These are phyloP conservation scores for Eulithis testata DNA, from an alignment of 2,888 invertebrate genomes.

Conservation along the genomic window DNA sequence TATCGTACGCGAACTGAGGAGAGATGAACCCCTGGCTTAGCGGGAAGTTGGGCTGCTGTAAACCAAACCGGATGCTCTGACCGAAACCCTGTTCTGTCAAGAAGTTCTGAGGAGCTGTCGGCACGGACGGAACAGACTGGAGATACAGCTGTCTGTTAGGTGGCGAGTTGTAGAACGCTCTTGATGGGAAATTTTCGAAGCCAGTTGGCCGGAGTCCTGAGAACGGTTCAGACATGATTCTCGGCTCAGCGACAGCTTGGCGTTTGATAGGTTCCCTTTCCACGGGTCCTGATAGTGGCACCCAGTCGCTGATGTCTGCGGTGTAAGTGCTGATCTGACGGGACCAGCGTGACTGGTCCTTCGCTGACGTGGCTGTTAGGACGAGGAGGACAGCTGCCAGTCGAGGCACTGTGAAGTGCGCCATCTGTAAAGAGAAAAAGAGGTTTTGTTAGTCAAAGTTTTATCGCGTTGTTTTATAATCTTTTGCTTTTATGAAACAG, in stretches of 20 bases:
- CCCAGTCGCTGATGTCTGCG: constrained; percentile 78
- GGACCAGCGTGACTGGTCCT: constrained; percentile 75
- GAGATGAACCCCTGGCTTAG: constrained; percentile 72
- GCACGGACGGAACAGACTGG: constrained; percentile 70
- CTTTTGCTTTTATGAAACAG: too few relatives aligned
- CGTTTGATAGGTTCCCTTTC: constrained; percentile 68
- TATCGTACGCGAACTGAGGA: constrained; percentile 68
- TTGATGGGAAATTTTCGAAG: constrained; percentile 66
- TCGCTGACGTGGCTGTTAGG: constrained; percentile 56
- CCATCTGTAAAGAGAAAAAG: constrained; percentile 66
- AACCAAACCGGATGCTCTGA: constrained; percentile 72
- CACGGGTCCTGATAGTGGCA: constrained; percentile 68
- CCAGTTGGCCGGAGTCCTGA: constrained; percentile 63
- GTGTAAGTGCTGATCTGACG: constrained; percentile 79
- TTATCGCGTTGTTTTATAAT: too few relatives aligned
- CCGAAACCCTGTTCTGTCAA: constrained; percentile 75
- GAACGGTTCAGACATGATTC: constrained; percentile 75
- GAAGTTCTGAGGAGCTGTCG: constrained; percentile 77
- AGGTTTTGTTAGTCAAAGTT: constrained; percentile 4
- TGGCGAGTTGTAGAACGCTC: constrained; percentile 64
- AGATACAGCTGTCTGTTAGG: constrained; percentile 71
- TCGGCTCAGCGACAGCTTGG: constrained; percentile 77
- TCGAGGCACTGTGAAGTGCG: constrained; percentile 60
- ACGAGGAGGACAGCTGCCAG: constrained; percentile 60
- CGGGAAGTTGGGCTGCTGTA: constrained; percentile 72